Conservation (phyloP, 2,797 vertebrate genomes). For the Chloroceryle inda region DNA sequence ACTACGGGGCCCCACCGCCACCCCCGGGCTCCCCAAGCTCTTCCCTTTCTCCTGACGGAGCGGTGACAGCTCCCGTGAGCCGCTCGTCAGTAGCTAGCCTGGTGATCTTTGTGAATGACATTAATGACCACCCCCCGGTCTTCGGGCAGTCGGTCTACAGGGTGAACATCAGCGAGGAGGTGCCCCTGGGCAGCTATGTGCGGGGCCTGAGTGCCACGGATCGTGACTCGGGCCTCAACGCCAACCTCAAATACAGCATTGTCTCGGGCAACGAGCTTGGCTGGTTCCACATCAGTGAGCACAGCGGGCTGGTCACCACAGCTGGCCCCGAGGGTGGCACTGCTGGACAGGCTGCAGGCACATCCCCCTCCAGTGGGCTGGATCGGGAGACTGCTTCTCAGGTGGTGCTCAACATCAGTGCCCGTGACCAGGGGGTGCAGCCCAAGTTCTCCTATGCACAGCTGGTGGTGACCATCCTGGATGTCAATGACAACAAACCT, state of each 20-base stretch:
- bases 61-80: slow-evolving; percentile 79
- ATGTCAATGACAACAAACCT: slow-evolving; percentile 95
- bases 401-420: slow-evolving; percentile 94
- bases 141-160: slow-evolving; percentile 91
- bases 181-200: slow-evolving; percentile 94
- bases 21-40: not conserved
- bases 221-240: slow-evolving; percentile 96
- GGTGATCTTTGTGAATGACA: slow-evolving; percentile 97
- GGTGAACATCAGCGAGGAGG: slow-evolving; percentile 94
- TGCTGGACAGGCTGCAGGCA: not conserved
- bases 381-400: slow-evolving; percentile 93
- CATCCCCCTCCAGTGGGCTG: slow-evolving; percentile 69
- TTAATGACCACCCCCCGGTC: slow-evolving; percentile 96
- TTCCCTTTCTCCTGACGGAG: slow-evolving; percentile 39
- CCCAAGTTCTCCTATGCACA: slow-evolving; percentile 94
- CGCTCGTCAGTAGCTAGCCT: slow-evolving; percentile 95
- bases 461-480: slow-evolving; percentile 91
- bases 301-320: slow-evolving; percentile 93
- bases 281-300: slow-evolving; percentile 96
- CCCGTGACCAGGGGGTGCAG: slow-evolving; percentile 96
- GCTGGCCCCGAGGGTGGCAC: slow-evolving; percentile 64
- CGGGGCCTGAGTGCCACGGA: slow-evolving; percentile 95
- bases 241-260: slow-evolving; percentile 95
- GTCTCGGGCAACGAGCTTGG: slow-evolving; percentile 95
- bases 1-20: slow-evolving; percentile 54